These are phyloP conservation scores for Oxyteleia sp. DNA, from an alignment of 2,888 invertebrate species.

Conservation along the genomic window DNA sequence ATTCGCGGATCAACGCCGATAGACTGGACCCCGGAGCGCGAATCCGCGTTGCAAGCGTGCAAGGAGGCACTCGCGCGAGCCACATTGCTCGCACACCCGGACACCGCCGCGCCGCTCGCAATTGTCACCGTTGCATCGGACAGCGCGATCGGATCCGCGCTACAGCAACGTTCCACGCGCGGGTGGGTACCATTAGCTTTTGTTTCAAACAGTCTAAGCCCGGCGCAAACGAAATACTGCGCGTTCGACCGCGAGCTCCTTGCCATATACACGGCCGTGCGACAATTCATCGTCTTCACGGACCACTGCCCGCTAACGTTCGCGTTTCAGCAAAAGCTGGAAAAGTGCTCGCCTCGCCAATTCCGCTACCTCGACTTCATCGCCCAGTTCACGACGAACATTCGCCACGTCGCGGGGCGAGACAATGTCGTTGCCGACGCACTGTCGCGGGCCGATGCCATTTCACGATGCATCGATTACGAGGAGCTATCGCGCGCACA, in stretches of 20 bases:
- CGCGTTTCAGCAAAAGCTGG: too few species aligned
- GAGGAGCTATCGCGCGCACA: too few species aligned
- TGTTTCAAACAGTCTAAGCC: not conserved
- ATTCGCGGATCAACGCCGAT: too few species aligned
- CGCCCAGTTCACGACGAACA: conserved; percentile 3
- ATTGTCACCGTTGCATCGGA: not conserved
- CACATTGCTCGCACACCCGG: too few species aligned
- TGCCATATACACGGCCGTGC: not conserved
- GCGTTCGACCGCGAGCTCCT: not conserved
- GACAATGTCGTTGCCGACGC: too few species aligned
- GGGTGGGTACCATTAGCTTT: not conserved
- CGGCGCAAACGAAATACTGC: not conserved
- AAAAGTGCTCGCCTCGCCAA: too few species aligned
- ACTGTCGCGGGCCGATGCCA: too few species aligned
- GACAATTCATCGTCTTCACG: not conserved
- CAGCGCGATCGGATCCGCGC: not conserved
- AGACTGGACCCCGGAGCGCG: too few species aligned
- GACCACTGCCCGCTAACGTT: not conserved
- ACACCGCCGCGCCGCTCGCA: too few species aligned
- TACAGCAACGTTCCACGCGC: not conserved
- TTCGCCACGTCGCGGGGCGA: not conserved
- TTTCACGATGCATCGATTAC: not conserved
- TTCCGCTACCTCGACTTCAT: too few species aligned
- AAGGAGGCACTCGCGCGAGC: not conserved
- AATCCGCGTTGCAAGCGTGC: not conserved